phyloP scores from a whole-genome alignment of 2,797 vertebrate species.

The Rhinoraja longicauda region DNA sequence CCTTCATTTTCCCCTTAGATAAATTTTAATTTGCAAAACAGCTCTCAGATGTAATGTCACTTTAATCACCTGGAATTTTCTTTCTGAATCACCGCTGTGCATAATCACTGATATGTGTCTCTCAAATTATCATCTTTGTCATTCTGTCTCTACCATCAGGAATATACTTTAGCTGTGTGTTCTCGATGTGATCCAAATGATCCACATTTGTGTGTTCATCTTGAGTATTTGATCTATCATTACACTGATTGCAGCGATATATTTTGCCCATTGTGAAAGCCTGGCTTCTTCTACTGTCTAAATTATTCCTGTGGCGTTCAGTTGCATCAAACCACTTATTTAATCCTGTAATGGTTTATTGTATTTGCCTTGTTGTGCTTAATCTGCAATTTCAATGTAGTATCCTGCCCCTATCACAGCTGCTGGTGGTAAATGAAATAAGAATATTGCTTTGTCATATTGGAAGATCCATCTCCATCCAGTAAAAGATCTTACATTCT shows the following conservation, averaged over 20 bases:
- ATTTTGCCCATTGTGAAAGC: conserved; percentile 3
- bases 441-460: background rate
- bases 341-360: conserved; percentile 25
- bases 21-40: background rate
- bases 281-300: background rate
- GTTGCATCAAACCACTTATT: conserved; percentile 18
- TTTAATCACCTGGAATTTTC: background rate
- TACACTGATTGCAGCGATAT: background rate
- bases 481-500: background rate
- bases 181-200: background rate
- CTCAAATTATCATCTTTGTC: background rate
- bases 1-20: background rate
- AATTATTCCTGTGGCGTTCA: background rate
- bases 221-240: conserved; percentile 13
- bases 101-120: background rate
- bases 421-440: background rate
- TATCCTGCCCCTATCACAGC: background rate
- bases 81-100: background rate
- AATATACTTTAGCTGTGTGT: background rate
- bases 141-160: background rate
- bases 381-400: conserved; percentile 8
- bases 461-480: background rate
- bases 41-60: background rate
- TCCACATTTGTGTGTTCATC: background rate
- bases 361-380: background rate